phyloP scores from a whole-genome alignment of 37 sponge, comb jelly and placozoan species.

The Crambe crambe region DNA sequence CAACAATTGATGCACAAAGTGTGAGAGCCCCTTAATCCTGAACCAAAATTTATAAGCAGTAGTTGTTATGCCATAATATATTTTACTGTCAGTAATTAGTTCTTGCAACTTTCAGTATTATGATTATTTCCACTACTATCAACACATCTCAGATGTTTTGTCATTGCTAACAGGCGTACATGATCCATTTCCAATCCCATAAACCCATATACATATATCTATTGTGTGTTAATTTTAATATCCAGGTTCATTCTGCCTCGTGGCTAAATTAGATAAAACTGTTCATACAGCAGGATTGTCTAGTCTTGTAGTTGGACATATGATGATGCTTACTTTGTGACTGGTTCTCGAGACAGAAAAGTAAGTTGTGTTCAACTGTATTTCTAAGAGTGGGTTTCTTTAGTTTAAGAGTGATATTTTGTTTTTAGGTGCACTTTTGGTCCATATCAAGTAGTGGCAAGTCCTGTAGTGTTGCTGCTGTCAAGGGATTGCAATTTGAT shows the following conservation, averaged over 20 bases:
- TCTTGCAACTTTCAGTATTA: neutral
- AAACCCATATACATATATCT: neutral
- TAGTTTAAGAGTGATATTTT: neutral
- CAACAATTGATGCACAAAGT: no score
- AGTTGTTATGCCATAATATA: no score
- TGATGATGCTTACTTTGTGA: slow-evolving; percentile 87
- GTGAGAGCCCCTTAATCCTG: no score
- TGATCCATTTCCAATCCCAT: no score
- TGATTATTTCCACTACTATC: neutral
- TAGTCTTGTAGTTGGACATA: slow-evolving; percentile 87
- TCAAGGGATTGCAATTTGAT: slow-evolving; percentile 28
- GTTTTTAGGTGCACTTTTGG: slow-evolving; percentile 69
- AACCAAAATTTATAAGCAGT: no score
- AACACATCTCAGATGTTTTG: neutral
- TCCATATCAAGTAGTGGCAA: slow-evolving; percentile 45
- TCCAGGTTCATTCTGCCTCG: slow-evolving; percentile 42
- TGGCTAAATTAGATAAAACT: slow-evolving; percentile 38
- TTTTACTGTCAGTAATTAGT: no score
- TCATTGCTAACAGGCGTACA: no score
- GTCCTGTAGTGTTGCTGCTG: slow-evolving; percentile 41
- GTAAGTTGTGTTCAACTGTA: slow-evolving; percentile 19
- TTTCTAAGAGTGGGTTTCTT: neutral
- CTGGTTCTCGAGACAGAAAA: slow-evolving; percentile 91
- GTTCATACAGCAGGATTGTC: slow-evolving; percentile 75
- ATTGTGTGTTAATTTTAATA: neutral